phyloP scores from a whole-genome alignment of 2,113 vertebrate genomes.

The Onychostoma macrolepis region DNA sequence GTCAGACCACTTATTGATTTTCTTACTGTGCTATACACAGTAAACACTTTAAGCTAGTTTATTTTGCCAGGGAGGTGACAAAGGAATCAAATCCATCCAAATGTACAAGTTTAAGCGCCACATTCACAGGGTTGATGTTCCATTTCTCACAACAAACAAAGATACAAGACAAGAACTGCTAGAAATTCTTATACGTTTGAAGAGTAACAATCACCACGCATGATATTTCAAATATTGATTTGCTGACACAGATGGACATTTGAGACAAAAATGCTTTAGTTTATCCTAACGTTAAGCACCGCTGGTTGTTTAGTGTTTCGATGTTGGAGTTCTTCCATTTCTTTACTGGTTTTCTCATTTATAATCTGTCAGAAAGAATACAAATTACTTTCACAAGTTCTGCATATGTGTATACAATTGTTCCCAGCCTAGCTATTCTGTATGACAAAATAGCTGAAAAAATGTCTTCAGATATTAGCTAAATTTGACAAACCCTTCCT shows the following conservation, averaged over 20 bases:
- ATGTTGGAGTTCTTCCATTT: slow-evolving; percentile 85
- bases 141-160: slow-evolving; percentile 2
- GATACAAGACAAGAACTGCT: not conserved
- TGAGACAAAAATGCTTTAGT: slow-evolving; percentile 22
- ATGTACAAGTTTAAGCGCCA: slow-evolving; percentile 12
- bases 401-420: slow-evolving; percentile 28
- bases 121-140: slow-evolving; percentile 30
- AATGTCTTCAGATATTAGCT: not conserved
- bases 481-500: not conserved
- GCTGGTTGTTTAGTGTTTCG: slow-evolving; percentile 83
- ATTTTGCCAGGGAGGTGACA: slow-evolving; percentile 14
- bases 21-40: not conserved
- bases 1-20: slow-evolving; percentile 20
- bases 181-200: not conserved
- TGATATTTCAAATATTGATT: slow-evolving; percentile 38
- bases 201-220: slow-evolving; percentile 34
- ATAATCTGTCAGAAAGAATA: slow-evolving; percentile 76
- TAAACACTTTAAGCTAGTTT: slow-evolving; percentile 1
- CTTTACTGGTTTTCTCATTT: slow-evolving; percentile 84
- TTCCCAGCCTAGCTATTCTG: not conserved
- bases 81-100: not conserved
- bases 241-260: slow-evolving; percentile 1
- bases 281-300: slow-evolving; percentile 29
- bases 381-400: slow-evolving; percentile 18
- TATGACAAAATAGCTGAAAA: not conserved